Evolutionary conservation across 2,113 vertebrate genomes (phyloP).

Genomic region (Illadopsis cleaveri): DNA sequence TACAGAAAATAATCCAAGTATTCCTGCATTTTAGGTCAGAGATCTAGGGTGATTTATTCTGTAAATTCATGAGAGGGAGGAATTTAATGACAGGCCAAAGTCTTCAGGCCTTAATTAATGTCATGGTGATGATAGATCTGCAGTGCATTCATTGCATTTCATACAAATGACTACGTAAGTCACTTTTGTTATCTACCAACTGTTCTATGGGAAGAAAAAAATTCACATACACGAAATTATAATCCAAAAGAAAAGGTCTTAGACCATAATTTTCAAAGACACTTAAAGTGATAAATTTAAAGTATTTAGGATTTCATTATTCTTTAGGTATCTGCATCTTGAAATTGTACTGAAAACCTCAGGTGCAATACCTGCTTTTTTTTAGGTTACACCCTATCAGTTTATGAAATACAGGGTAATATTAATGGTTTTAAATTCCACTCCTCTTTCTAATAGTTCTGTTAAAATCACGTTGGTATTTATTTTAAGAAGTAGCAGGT

Average conservation of each 20-base stretch:
- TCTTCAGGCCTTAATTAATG: slow-evolving; percentile 56
- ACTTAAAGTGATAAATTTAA: background rate
- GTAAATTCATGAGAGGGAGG: slow-evolving; percentile 55
- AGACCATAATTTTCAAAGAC: background rate
- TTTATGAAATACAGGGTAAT: background rate
- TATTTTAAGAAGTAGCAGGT: background rate
- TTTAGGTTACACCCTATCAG: background rate
- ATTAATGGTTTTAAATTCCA: background rate
- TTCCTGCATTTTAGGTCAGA: slow-evolving; percentile 19
- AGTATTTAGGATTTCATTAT: background rate
- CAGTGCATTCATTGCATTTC: background rate
- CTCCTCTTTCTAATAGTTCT: background rate
- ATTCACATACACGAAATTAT: background rate
- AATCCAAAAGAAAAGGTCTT: background rate
- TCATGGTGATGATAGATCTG: slow-evolving; percentile 47
- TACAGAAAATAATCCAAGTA: background rate
- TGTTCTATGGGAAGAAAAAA: background rate
- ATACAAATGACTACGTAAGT: background rate
- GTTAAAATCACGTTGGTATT: background rate
- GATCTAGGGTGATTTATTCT: background rate
- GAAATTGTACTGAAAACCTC: background rate
- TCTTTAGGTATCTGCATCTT: background rate
- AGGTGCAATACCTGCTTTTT: background rate
- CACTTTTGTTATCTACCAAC: slow-evolving; percentile 29
- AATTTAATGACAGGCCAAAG: slow-evolving; percentile 47